Base-by-base conservation (phyloP, 2,113 vertebrate species). In the Engystomops pustulosus region DNA sequence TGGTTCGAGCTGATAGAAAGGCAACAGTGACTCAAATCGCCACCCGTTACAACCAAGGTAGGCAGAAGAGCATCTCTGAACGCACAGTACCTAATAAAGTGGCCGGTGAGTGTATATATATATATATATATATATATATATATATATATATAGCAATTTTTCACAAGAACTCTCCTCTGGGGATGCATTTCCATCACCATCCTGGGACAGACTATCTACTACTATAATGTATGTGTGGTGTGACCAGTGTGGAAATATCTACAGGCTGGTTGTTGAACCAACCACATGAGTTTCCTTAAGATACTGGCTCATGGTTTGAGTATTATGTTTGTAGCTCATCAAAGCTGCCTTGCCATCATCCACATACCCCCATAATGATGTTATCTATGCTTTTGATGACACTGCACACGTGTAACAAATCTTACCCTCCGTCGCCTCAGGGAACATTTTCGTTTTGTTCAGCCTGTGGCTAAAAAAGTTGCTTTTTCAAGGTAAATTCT, bases 361-460 rank as follows among this genome's bases (percentile, higher is more conserved):
- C 60, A 27, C 47, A 58, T 44, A 84, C 82, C 82, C 60, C 44
- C 60, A 78, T 69, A 30, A 45, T 67, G 82, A 84, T 84, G 36
- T 44, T 79, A 79, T 79, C 83, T 84, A 6, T 20, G 15, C 30
- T 9, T 55, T 45, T 53, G 41, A 79, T 84, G 83, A 84, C 65
- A 79, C 49, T 3, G 65, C 62, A 84, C 83, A 78, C 62, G 75
- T 69, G 75, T 83, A 67, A 65, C 81, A 75, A 41, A 32, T 70
- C 74, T 70, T 30, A 23, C 74, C 32, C 74, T 45, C 30, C 44
- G 4, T 55, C 36, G 62, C 83, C 75, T 71, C 18, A 30, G 74
- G 75, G 62, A 41, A 18, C 41, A 5, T 79, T 84, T 77, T 67
- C 55, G 65, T 83, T 83, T 70, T 51, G 12, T 36, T 53, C 11